Percentiles rank a stretch among this genome's conserved stretches.
Conservation (phyloP, 1,140 invertebrate genomes). For the Aphidius ervi region DNA sequence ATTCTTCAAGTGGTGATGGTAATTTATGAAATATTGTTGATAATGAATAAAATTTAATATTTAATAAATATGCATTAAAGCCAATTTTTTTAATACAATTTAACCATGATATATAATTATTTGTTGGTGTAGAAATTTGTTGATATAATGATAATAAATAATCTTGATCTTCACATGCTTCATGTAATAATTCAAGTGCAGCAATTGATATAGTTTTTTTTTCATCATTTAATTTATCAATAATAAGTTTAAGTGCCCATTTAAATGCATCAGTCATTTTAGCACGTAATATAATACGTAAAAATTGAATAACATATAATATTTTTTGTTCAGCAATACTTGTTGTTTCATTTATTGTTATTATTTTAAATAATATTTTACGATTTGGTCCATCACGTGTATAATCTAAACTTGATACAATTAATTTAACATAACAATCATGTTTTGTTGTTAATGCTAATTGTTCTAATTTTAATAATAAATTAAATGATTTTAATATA, state of each 20-base stretch:
- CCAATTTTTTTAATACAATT: constrained; percentile 67
- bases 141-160: constrained; percentile 72
- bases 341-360: constrained; percentile 64
- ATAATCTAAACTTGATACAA: constrained; percentile 87
- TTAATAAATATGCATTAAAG: constrained; percentile 77
- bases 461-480: constrained; percentile 77
- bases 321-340: constrained; percentile 71
- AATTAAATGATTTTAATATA: constrained; percentile 70
- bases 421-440: constrained; percentile 88
- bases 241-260: constrained; percentile 81
- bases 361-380: constrained; percentile 55
- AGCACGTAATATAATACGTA: constrained; percentile 78
- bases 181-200: constrained; percentile 81
- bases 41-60: constrained; percentile 77
- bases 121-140: constrained; percentile 19
- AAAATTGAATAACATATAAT: constrained; percentile 85
- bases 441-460: constrained; percentile 79
- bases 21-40: constrained; percentile 61
- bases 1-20: constrained; percentile 41
- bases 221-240: constrained; percentile 76
- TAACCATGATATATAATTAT: constrained; percentile 33
- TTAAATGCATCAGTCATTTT: constrained; percentile 51
- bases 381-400: constrained; percentile 58
- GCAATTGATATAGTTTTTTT: constrained; percentile 70
- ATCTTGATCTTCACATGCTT: constrained; percentile 83